Evolutionary conservation across 2,797 vertebrate genomes (phyloP), one percentile per base, ranked within the genome.

Genomic region (Halcyon badia): DNA sequence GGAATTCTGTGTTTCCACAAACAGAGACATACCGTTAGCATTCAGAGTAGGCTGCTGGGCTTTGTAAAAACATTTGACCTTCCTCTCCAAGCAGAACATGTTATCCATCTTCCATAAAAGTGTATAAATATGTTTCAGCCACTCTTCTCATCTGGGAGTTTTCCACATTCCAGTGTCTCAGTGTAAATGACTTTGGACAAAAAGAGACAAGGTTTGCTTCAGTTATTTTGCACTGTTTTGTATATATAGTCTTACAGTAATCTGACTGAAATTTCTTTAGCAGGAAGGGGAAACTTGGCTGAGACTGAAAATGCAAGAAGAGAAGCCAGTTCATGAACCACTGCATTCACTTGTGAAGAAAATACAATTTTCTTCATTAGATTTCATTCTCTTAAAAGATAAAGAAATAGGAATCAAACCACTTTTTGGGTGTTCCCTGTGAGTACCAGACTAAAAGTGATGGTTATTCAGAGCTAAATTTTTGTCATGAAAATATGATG

Each of bases 1-100:
- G 62, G 30, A 90, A 89, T 44, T 26, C 42, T 91, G 35, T 71
- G n/a, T 94, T 97, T 96, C 70, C 72, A 75, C 87, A 88, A 85
- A 85, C 71, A 88, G 65, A 88, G 39, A 79, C 48, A 35, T 30
- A 21, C 31, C 82, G 42, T 83, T 87, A 91, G 80, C 70, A 90
- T 94, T 89, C 83, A 88, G 20, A 92, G 71, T 82, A 78, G 46
- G 60, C 44, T 96, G 60, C 75, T 83, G 86, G 66, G 37, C 51
- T 97, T 90, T 85, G 64, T 93, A 90, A 95, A 87, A 90, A 37
- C 6, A 6, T 77, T 82, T 56, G 41, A 51, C 11, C 56, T 89
- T 93, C 71, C 68, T 82, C 14, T 19, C 90, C 89, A 95, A 93
- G 75, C 37, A 66, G 66, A 85, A 91, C 0, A 0, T 48, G 33